These are phyloP conservation scores for Crambe crambe DNA, from an alignment of 37 sponge, comb jelly and placozoan genomes.

Conservation along the genomic window DNA sequence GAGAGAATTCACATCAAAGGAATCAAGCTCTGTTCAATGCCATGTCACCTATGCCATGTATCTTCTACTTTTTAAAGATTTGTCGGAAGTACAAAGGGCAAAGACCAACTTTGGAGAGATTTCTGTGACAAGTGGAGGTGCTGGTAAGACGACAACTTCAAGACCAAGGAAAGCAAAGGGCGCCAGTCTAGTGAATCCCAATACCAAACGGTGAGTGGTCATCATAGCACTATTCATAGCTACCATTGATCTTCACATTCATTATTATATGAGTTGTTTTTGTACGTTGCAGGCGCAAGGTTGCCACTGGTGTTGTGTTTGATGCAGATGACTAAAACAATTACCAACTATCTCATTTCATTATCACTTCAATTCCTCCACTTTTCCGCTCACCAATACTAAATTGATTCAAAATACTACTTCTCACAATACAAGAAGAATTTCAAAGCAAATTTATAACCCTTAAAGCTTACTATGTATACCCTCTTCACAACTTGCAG, in stretches of 20 bases:
- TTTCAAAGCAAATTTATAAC: no score
- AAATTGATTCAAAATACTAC: background rate
- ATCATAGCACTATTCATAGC: background rate
- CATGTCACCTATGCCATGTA: no score
- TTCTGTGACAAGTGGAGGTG: background rate
- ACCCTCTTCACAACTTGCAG: no score
- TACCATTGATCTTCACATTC: no score
- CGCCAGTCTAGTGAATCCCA: conserved; percentile 61
- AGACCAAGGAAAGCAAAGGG: conserved; percentile 46
- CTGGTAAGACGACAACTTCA: background rate
- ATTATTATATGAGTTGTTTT: no score
- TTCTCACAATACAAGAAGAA: no score
- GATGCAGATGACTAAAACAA: conserved; percentile 18
- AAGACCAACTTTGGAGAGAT: background rate
- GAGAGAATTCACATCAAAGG: no score
- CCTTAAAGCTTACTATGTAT: no score
- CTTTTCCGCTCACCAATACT: background rate
- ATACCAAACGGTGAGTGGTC: conserved; percentile 41
- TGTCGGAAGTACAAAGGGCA: background rate
- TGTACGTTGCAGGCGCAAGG: conserved; percentile 34
- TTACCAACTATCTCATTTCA: background rate
- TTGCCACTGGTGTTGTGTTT: conserved; percentile 65
- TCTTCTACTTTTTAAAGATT: no score
- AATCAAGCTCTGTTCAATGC: no score
- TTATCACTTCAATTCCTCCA: background rate